Conservation (phyloP, 2,888 invertebrate species). For the Cryptus viduatorius region DNA sequence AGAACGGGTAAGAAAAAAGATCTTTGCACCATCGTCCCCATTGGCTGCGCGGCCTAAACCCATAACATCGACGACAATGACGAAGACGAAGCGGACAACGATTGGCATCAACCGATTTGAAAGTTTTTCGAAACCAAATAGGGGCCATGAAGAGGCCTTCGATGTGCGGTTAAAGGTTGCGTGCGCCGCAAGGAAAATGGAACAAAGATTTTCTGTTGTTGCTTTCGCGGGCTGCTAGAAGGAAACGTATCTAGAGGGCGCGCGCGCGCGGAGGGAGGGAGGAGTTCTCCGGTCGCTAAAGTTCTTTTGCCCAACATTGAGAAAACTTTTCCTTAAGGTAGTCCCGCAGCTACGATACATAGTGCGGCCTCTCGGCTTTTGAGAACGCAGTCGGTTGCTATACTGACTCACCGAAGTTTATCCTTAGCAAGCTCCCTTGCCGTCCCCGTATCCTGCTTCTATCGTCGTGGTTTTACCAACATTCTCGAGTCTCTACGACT, state of each 20-base stretch:
- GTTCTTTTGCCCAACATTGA: conserved; percentile 41
- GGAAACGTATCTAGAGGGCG: background rate
- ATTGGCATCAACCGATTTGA: background rate
- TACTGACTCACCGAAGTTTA: conserved; percentile 42
- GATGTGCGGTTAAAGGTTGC: conserved; percentile 11
- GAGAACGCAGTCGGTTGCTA: conserved; percentile 28
- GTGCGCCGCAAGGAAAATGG: conserved; percentile 10
- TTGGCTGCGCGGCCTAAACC: background rate
- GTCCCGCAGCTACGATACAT: conserved; percentile 25
- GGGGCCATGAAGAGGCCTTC: conserved; percentile 8
- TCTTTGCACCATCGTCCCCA: conserved; percentile 25
- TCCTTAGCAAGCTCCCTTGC: background rate
- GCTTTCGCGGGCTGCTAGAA: conserved; percentile 1
- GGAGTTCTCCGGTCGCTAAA: conserved; percentile 39
- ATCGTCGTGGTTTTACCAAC: background rate
- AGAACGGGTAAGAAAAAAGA: conserved; percentile 27
- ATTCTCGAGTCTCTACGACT: conserved; percentile 11
- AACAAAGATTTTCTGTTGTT: conserved; percentile 19
- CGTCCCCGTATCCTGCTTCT: conserved; percentile 18
- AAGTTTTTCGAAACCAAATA: conserved; percentile 11
- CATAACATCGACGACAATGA: background rate
- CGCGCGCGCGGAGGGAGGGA: background rate
- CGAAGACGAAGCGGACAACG: background rate
- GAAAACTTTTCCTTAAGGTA: conserved; percentile 49
- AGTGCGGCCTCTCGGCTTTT: conserved; percentile 18